phyloP scores from a whole-genome alignment of 37 sponge, comb jelly and placozoan species.

The Agelas oroides region DNA sequence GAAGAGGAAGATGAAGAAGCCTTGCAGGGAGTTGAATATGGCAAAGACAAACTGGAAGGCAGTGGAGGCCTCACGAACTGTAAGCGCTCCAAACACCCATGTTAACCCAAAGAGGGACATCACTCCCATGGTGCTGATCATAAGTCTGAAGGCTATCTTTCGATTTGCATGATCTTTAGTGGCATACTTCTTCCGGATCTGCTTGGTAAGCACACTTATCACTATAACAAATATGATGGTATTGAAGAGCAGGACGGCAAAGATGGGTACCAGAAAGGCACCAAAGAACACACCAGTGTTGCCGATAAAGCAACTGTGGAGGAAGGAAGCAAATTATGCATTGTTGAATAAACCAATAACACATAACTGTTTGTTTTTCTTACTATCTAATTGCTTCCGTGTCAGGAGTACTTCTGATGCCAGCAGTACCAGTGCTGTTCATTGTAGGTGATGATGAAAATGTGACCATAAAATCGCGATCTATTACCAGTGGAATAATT shows the following conservation, averaged over 20 bases:
- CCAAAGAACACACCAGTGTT: constrained; percentile 25
- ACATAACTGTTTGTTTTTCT: too few species aligned
- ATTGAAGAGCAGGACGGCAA: constrained; percentile 15
- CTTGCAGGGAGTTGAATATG: constrained; percentile 47
- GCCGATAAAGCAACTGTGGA: constrained; percentile 15
- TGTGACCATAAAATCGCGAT: background rate
- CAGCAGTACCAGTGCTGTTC: too few species aligned
- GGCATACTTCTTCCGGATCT: background rate
- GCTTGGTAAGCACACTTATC: background rate
- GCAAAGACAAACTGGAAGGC: constrained; percentile 58
- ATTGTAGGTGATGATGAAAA: too few species aligned
- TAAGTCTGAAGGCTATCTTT: background rate
- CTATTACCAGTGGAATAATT: background rate
- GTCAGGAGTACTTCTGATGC: too few species aligned
- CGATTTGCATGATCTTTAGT: too few species aligned
- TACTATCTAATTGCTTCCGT: too few species aligned
- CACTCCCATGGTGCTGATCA: background rate
- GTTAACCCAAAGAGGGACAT: constrained; percentile 49
- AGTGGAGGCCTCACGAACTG: constrained; percentile 1
- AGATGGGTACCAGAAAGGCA: constrained; percentile 14
- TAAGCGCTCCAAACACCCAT: constrained; percentile 58
- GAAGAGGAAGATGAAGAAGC: constrained; percentile 55
- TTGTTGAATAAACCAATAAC: too few species aligned
- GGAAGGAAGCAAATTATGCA: background rate
- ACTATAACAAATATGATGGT: constrained; percentile 1